Evolutionary conservation across 2,888 invertebrate species (phyloP), one percentile per base, ranked within the genome.

Genomic region (Troglohyphantes excavatus): DNA sequence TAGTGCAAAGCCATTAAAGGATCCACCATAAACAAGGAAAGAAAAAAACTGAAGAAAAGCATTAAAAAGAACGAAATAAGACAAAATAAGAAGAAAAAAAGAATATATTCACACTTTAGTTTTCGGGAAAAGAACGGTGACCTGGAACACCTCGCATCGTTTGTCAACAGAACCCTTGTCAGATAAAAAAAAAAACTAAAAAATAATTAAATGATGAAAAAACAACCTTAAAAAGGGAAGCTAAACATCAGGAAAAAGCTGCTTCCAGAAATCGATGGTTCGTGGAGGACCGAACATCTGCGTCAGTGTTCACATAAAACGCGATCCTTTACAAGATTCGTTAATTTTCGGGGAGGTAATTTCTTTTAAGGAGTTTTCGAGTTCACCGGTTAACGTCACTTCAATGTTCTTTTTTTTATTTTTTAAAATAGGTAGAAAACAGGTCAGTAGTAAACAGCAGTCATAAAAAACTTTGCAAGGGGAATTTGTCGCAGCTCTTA

Each of bases 281-380:
- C 76, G 88, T 89, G 88, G 75, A 83, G 68, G 17, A 61, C 23
- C 0, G 27, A 73, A 67, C 88, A 89, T 76, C 82, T 89, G 88
- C 46, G 59, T 13, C 59, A 29, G 27, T 59, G 29, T 68, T 76
- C 53, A 61, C 65, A 68, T 61, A 76, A 76, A 68, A 70, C 68
- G 70, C 43, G 43, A 46, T 39, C 53, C 43, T 70, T n/a, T 53
- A 82, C 73, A 27, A 61, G 43, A 70, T 86, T 86, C 61, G 76
- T 78, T 86, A 68, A 86, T 86, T 86, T 87, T 63, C 33, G 72
- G 46, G 17, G 61, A 87, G 65, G 73, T 72, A 43, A 73, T 33
- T 83, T 83, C 63, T 59, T 78, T 65, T 23, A 6, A 21, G 19
- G 29, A 33, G 59, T 27, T 76, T 78, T 65, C 53, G 17, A 17